Percentiles rank a stretch among this genome's conserved stretches.
Evolutionary conservation across 2,888 invertebrate genomes (phyloP).

Genomic region (Drosophila borborema): DNA sequence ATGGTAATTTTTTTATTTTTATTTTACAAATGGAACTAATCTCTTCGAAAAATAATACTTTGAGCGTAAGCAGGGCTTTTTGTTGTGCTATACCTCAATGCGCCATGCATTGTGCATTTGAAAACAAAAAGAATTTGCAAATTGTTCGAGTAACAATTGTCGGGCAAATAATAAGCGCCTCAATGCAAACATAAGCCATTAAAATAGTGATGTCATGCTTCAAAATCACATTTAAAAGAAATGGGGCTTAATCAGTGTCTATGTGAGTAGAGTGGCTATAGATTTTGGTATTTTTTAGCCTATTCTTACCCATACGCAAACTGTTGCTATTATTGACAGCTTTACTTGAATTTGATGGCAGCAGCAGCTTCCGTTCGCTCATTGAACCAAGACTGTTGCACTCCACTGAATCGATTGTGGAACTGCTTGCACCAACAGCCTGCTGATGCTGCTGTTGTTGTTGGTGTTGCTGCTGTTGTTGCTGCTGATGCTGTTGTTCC

Average conservation of each 20-base stretch:
- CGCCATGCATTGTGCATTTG: constrained; percentile 38
- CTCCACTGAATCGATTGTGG: constrained; percentile 85
- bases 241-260: not conserved
- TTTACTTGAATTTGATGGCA: constrained; percentile 68
- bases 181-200: not conserved
- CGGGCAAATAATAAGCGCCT: constrained; percentile 9
- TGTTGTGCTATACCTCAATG: constrained; percentile 12
- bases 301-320: constrained; percentile 84
- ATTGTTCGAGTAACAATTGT: constrained; percentile 14
- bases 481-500: constrained; percentile 58
- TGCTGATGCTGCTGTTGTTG: constrained; percentile 57
- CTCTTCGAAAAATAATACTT: not conserved
- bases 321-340: constrained; percentile 75
- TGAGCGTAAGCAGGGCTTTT: constrained; percentile 12
- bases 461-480: constrained; percentile 54
- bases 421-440: constrained; percentile 83
- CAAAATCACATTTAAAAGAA: constrained; percentile 16
- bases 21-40: not conserved
- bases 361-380: constrained; percentile 82
- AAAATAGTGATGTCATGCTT: constrained; percentile 34
- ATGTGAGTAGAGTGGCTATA: not conserved
- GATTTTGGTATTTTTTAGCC: constrained; percentile 11
- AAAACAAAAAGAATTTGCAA: constrained; percentile 19
- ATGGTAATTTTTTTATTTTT: not conserved
- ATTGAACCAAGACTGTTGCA: constrained; percentile 84